phyloP scores from a whole-genome alignment of 2,888 invertebrate species.

The Slavum lentiscoides region DNA sequence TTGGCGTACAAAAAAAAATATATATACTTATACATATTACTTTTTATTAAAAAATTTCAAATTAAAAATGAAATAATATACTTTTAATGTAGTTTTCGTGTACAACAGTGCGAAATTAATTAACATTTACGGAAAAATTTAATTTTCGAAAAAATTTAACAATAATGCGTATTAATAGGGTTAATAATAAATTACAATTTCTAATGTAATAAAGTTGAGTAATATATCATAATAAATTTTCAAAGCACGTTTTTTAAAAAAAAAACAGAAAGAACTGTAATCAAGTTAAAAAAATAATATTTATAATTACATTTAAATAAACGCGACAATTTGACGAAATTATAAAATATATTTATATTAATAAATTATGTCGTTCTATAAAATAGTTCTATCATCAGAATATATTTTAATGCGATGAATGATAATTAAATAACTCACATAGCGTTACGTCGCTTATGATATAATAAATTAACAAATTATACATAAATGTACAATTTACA shows the following conservation, averaged over 20 bases:
- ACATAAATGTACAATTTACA: background rate
- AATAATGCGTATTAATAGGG: too few relatives aligned
- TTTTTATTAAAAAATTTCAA: too few relatives aligned
- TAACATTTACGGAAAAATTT: too few relatives aligned
- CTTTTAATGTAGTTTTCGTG: too few relatives aligned
- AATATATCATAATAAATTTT: background rate
- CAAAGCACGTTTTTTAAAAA: too few relatives aligned
- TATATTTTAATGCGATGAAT: background rate
- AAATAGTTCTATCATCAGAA: background rate
- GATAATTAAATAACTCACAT: constrained; percentile 9
- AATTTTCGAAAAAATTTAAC: too few relatives aligned
- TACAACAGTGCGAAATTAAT: background rate
- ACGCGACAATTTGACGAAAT: background rate
- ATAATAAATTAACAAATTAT: constrained; percentile 1
- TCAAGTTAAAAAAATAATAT: background rate
- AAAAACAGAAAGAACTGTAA: background rate
- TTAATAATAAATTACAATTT: background rate
- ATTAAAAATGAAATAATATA: too few relatives aligned
- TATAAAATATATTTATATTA: background rate
- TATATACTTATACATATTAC: too few relatives aligned
- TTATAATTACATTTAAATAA: background rate
- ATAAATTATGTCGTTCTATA: too few relatives aligned
- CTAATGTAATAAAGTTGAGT: background rate
- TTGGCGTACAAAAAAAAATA: too few relatives aligned
- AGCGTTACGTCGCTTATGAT: background rate